Evolutionary conservation across 2,797 vertebrate genomes (phyloP).

Genomic region (Macropodus opercularis): DNA sequence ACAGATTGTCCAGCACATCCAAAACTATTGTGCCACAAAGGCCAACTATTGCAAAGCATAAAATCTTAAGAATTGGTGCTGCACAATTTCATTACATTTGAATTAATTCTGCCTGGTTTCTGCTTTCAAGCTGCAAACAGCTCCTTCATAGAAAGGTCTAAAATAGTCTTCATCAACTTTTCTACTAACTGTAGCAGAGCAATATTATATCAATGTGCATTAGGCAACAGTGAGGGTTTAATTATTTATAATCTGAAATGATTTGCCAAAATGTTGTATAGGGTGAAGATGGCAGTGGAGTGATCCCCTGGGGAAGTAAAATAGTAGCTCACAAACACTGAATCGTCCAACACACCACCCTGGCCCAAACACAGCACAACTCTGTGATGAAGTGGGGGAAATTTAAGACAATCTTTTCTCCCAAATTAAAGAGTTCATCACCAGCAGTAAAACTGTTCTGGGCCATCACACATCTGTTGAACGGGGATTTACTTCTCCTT

Average conservation of each 20-base stretch:
- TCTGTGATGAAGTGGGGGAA: slow-evolving; percentile 14
- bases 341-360: background rate
- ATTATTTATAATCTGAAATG: background rate
- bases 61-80: too few species aligned
- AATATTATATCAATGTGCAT: background rate
- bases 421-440: slow-evolving; percentile 63
- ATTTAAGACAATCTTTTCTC: slow-evolving; percentile 38
- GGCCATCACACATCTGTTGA: slow-evolving; percentile 67
- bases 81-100: too few species aligned
- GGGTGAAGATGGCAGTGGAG: background rate
- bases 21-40: too few species aligned
- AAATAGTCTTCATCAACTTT: background rate
- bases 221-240: background rate
- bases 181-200: background rate
- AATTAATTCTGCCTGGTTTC: background rate
- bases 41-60: too few species aligned
- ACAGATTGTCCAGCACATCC: background rate
- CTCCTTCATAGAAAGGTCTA: background rate
- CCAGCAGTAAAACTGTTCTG: slow-evolving; percentile 43
- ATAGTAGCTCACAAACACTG: background rate
- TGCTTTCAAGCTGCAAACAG: background rate
- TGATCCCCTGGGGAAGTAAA: background rate
- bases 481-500: slow-evolving; percentile 66
- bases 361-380: background rate
- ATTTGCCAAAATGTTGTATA: background rate